A percentile compares a stretch with the other conserved stretches of the same genome.
These are phyloP conservation scores for Apodemus agrarius DNA, from an alignment of 2,797 vertebrate species.

Conservation along the genomic window DNA sequence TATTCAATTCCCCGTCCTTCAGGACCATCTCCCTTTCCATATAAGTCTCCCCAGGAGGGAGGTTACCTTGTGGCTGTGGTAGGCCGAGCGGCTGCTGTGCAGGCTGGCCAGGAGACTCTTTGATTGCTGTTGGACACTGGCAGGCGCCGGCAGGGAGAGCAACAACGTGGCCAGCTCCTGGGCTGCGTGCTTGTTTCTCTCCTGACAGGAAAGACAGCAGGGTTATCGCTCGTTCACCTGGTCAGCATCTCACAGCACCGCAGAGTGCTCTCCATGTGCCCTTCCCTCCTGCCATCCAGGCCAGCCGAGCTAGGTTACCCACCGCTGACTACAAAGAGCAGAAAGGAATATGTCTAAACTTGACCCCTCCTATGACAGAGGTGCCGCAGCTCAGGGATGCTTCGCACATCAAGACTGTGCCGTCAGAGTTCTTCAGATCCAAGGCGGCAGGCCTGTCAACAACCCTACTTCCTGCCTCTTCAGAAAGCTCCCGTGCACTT, in stretches of 20 bases:
- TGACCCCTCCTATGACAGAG: not conserved
- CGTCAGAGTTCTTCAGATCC: not conserved
- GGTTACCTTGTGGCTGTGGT: slow-evolving; percentile 98
- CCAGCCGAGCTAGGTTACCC: not conserved
- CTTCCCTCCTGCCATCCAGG: not conserved
- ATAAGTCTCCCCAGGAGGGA: not conserved
- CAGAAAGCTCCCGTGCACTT: slow-evolving; percentile 82
- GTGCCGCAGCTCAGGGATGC: not conserved
- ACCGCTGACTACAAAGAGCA: not conserved
- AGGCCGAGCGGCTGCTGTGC: slow-evolving; percentile 97
- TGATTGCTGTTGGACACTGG: slow-evolving; percentile 98
- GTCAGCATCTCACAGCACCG: not conserved
- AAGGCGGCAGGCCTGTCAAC: slow-evolving; percentile 9
- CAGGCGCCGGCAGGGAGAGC: slow-evolving; percentile 96
- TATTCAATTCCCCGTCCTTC: not conserved
- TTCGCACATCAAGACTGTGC: slow-evolving; percentile 49
- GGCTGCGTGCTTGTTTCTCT: slow-evolving; percentile 95
- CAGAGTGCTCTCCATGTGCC: not conserved
- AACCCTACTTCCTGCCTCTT: slow-evolving; percentile 71
- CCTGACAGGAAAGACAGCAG: slow-evolving; percentile 86
- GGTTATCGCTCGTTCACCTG: not conserved
- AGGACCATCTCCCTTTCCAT: not conserved
- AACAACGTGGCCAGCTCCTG: slow-evolving; percentile 96
- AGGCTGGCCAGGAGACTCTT: slow-evolving; percentile 98
- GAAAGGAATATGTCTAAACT: not conserved